Evolutionary conservation across 2,797 vertebrate genomes (phyloP).

Genomic region (Acipenser oxyrinchus): DNA sequence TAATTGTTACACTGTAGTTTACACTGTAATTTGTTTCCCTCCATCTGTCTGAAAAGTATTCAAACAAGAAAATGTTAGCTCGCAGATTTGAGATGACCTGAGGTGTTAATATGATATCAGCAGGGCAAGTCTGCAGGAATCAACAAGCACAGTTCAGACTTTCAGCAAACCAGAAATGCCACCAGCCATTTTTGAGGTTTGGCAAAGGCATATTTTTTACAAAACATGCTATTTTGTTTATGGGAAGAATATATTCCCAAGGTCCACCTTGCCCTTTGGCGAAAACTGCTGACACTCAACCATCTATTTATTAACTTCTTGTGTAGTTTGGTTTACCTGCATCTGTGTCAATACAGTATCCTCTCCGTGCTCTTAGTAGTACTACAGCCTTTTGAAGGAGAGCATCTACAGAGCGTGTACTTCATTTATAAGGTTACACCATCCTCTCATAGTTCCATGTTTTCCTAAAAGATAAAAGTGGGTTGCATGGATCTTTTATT

Average conservation of each 20-base stretch:
- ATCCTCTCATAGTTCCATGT: no score
- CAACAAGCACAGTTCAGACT: neutral
- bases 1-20: neutral
- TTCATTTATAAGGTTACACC: no score
- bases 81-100: neutral
- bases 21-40: neutral
- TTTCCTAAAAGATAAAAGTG: no score
- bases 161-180: neutral
- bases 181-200: neutral
- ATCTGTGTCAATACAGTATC: no score
- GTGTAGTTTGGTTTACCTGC: no score
- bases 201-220: neutral
- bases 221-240: neutral
- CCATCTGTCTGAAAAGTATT: neutral
- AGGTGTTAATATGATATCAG: neutral
- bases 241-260: neutral
- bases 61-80: neutral
- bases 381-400: no score
- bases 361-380: no score
- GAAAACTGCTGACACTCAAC: conserved; percentile 51
- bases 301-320: conserved; percentile 40
- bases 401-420: no score
- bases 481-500: no score
- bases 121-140: neutral
- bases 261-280: conserved; percentile 62